Percentiles rank a stretch among this genome's conserved stretches.
Conservation (phyloP, 2,888 invertebrate species). For the Saturnia pavonia region DNA sequence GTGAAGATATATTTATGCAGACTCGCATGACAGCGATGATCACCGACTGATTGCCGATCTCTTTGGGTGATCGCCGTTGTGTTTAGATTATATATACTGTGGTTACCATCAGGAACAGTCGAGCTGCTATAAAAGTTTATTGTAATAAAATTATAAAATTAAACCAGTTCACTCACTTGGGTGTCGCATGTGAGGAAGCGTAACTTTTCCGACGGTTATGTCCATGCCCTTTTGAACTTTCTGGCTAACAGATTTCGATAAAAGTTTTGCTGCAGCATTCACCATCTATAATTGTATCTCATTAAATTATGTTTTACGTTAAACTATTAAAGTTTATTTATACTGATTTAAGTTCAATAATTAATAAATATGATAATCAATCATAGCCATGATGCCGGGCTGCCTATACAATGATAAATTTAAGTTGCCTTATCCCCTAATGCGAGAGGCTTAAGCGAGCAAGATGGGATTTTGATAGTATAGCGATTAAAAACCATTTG, state of each 20-base stretch:
- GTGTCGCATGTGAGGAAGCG: conserved; percentile 62
- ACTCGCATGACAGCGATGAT: too few species aligned
- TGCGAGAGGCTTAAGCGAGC: too few species aligned
- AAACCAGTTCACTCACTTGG: conserved; percentile 48
- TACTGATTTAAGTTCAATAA: neutral
- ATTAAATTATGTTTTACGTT: neutral
- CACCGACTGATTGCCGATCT: too few species aligned
- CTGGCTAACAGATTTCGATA: conserved; percentile 56
- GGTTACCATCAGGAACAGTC: neutral
- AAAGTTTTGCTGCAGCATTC: conserved; percentile 56
- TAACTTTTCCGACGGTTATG: conserved; percentile 56
- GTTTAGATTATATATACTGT: too few species aligned
- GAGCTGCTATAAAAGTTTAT: neutral
- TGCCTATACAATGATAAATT: too few species aligned
- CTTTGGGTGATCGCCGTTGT: too few species aligned
- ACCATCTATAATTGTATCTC: conserved; percentile 54
- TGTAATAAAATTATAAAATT: neutral
- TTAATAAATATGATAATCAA: neutral
- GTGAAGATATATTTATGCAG: too few species aligned
- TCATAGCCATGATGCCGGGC: neutral
- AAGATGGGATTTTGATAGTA: too few species aligned
- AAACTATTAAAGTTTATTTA: neutral
- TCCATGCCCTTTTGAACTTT: conserved; percentile 65
- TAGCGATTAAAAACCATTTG: too few species aligned
- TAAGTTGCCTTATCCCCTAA: too few species aligned